These are phyloP conservation scores for Pegoplata infirma DNA, from an alignment of 2,888 invertebrate genomes.

Conservation along the genomic window DNA sequence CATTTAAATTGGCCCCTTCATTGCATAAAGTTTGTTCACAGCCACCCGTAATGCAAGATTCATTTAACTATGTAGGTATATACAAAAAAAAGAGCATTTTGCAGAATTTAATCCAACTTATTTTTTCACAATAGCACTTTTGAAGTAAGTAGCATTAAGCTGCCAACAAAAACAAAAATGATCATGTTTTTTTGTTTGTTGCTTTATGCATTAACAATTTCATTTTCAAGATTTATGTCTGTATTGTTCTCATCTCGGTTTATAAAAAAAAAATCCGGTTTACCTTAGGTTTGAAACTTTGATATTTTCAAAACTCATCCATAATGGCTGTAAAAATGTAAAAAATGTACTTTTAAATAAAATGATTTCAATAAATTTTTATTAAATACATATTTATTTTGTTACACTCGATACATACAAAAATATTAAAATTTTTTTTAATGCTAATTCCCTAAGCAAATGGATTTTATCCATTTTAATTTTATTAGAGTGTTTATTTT, in stretches of 20 bases:
- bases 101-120: constrained; percentile 32
- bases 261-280: constrained; percentile 55
- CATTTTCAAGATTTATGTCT: constrained; percentile 47
- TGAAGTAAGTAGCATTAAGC: neutral
- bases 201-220: constrained; percentile 34
- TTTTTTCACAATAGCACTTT: neutral
- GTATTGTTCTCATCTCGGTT: constrained; percentile 52
- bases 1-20: too few relatives aligned
- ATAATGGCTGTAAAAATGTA: neutral
- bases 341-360: neutral
- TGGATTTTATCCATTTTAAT: constrained; percentile 21
- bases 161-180: neutral
- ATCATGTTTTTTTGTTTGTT: constrained; percentile 16
- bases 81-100: constrained; percentile 16
- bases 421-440: neutral
- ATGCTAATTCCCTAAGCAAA: neutral
- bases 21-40: neutral
- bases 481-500: constrained; percentile 11
- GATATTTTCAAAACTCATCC: constrained; percentile 54
- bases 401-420: too few relatives aligned
- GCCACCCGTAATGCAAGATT: neutral
- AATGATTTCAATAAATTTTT: neutral
- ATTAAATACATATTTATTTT: neutral
- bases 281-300: constrained; percentile 48
- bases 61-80: neutral